phyloP scores from a whole-genome alignment of 2,113 vertebrate species.

The Bambusicola thoracicus region DNA sequence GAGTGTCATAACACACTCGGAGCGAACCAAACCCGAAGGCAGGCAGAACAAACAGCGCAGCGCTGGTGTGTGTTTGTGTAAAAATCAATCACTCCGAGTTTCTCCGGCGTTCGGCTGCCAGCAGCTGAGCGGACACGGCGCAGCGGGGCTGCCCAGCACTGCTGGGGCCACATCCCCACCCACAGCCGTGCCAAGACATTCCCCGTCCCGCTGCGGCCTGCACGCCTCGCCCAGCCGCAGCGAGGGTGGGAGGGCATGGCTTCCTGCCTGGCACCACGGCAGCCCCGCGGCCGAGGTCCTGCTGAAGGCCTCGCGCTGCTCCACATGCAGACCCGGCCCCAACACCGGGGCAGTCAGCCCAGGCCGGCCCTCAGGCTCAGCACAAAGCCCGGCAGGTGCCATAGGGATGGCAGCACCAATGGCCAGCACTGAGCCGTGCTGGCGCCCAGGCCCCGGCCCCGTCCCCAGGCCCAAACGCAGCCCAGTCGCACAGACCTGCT shows the following conservation, averaged over 20 bases:
- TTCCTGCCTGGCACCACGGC: accelerated
- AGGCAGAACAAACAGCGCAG: neutral
- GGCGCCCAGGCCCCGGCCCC: neutral
- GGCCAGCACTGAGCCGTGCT: neutral
- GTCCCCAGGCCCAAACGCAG: neutral
- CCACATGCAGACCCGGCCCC: neutral
- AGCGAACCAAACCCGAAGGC: neutral
- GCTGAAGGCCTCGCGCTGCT: neutral
- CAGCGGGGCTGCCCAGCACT: neutral
- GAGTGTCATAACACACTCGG: neutral
- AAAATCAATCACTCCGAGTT: neutral
- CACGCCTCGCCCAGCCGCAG: accelerated
- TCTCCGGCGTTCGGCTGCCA: neutral
- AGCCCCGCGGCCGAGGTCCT: neutral
- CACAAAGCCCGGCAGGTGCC: neutral
- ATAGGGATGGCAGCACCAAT: accelerated
- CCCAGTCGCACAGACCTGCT: neutral
- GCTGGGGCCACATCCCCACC: accelerated
- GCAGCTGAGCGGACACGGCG: neutral
- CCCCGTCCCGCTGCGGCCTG: accelerated
- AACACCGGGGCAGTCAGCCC: accelerated
- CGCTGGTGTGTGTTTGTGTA: neutral
- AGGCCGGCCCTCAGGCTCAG: accelerated
- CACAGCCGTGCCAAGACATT: accelerated
- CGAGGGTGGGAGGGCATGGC: accelerated